A percentile compares a stretch with the other conserved stretches of the same genome.
Evolutionary conservation across 2,888 invertebrate genomes (phyloP).

Genomic region (Macrophya annulata): DNA sequence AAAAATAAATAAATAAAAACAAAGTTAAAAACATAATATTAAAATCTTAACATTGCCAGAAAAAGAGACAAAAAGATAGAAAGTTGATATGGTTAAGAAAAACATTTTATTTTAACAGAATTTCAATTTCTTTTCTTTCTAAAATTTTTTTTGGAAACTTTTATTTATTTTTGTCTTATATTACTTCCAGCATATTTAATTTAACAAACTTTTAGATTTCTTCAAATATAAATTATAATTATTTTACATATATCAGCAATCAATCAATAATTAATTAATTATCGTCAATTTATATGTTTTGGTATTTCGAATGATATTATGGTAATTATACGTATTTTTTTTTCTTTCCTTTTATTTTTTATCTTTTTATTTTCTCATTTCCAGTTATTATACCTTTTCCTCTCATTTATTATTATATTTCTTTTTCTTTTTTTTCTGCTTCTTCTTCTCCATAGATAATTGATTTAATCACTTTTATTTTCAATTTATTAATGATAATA

Average conservation of each 20-base stretch:
- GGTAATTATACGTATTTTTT: neutral
- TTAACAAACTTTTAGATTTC: neutral
- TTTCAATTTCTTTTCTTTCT: neutral
- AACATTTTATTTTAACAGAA: neutral
- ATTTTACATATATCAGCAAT: neutral
- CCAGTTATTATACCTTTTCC: neutral
- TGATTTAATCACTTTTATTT: neutral
- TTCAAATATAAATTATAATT: neutral
- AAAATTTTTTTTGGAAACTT: neutral
- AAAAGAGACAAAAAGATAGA: too few species aligned
- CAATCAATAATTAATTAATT: neutral
- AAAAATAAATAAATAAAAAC: neutral
- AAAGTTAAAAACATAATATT: neutral
- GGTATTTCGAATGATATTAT: slow-evolving; percentile 1
- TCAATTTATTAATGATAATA: neutral
- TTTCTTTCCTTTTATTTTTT: neutral
- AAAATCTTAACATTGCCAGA: too few species aligned
- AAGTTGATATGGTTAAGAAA: too few species aligned
- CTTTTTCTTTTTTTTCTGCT: neutral
- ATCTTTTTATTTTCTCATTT: neutral
- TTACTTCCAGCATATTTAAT: neutral
- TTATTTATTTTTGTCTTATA: too few species aligned
- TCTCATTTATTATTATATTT: neutral
- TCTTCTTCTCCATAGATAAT: neutral
- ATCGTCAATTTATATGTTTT: neutral